These are phyloP conservation scores for Lepidurus apus DNA, from an alignment of 1,140 invertebrate genomes.

Conservation along the genomic window DNA sequence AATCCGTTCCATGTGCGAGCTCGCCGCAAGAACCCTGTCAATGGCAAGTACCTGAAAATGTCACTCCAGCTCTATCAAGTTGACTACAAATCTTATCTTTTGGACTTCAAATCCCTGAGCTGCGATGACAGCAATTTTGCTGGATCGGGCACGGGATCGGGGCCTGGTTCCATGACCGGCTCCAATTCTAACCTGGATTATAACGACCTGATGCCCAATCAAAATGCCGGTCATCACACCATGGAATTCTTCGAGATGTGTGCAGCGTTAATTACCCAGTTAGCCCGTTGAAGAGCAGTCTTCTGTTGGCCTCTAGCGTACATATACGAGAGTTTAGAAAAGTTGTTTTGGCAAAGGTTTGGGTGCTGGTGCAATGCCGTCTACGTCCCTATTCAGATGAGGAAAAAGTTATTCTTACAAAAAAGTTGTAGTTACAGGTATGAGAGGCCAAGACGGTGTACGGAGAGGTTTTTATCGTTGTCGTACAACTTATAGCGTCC, in stretches of 20 bases:
- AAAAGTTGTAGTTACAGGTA: not conserved
- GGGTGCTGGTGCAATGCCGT: not conserved
- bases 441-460: not conserved
- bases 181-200: slow-evolving; percentile 5
- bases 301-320: not conserved
- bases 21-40: slow-evolving; percentile 75
- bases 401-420: not conserved
- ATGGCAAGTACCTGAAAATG: slow-evolving; percentile 84
- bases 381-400: not conserved
- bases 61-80: slow-evolving; percentile 98
- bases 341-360: not conserved
- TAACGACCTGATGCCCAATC: not conserved
- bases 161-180: not conserved
- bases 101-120: slow-evolving; percentile 94
- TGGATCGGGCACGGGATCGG: slow-evolving; percentile 24
- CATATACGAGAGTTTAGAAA: not conserved
- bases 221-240: slow-evolving; percentile 71
- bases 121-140: slow-evolving; percentile 61
- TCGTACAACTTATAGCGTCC: slow-evolving; percentile 2
- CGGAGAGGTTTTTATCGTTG: not conserved
- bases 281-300: slow-evolving; percentile 68
- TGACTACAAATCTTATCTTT: slow-evolving; percentile 91
- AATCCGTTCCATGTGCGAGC: slow-evolving; percentile 86
- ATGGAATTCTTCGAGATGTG: slow-evolving; percentile 99
- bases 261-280: slow-evolving; percentile 91